phyloP scores from a whole-genome alignment of 2,888 invertebrate species.

The Stratiomys singularior region DNA sequence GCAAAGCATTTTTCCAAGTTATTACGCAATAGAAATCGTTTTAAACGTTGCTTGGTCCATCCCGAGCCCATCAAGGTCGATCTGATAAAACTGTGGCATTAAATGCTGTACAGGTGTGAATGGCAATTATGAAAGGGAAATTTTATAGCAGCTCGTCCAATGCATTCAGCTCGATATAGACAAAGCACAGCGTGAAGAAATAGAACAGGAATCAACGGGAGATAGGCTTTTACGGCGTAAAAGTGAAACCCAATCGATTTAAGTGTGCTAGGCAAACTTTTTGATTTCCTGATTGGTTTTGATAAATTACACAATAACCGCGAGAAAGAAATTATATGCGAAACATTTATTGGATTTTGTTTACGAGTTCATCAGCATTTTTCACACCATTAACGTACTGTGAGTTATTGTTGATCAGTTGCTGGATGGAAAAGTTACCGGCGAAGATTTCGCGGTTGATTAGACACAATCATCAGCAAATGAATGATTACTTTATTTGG shows the following conservation, averaged over 20 bases:
- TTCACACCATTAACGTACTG: conserved; percentile 1
- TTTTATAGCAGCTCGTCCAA: background rate
- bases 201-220: background rate
- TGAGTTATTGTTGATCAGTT: background rate
- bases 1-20: background rate
- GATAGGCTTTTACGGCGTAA: background rate
- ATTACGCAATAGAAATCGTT: conserved; percentile 9
- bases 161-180: background rate
- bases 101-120: conserved; percentile 13
- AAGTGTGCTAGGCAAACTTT: background rate
- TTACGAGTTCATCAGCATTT: conserved; percentile 2
- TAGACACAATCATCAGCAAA: background rate
- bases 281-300: conserved; percentile 19
- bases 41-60: background rate
- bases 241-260: conserved; percentile 17
- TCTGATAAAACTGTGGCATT: conserved; percentile 12
- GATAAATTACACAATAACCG: conserved; percentile 27
- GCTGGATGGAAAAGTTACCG: background rate
- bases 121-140: conserved; percentile 26
- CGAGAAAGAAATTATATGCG: too few relatives aligned
- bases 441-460: background rate
- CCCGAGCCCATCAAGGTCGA: conserved; percentile 13
- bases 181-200: background rate
- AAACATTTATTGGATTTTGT: conserved; percentile 24
- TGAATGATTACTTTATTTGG: conserved; percentile 6